Conservation (phyloP, 2,797 vertebrate genomes). For the Crenuchus spilurus region DNA sequence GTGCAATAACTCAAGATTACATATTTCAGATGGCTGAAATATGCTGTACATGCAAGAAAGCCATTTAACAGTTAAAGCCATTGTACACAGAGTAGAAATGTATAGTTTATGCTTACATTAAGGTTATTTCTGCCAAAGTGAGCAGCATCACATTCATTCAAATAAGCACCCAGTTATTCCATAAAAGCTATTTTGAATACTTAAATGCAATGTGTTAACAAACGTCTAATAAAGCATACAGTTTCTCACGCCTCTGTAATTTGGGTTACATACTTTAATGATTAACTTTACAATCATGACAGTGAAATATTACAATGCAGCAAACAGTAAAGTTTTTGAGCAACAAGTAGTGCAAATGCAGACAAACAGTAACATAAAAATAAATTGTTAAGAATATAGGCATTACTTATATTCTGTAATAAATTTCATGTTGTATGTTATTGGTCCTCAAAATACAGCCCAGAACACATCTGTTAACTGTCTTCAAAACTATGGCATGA, state of each 20-base stretch:
- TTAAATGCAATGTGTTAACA: too few species aligned
- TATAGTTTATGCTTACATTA: too few species aligned
- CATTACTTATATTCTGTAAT: neutral
- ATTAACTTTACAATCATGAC: slow-evolving; percentile 8
- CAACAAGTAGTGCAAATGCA: slow-evolving; percentile 15
- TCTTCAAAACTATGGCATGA: neutral
- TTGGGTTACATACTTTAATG: slow-evolving; percentile 16
- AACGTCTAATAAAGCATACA: too few species aligned
- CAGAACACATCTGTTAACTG: neutral
- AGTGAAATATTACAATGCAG: slow-evolving; percentile 27
- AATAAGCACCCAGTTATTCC: too few species aligned
- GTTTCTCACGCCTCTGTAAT: neutral
- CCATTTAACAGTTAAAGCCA: too few species aligned
- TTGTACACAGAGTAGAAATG: too few species aligned
- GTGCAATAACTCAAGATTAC: too few species aligned
- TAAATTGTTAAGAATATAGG: neutral
- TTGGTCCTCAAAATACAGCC: neutral
- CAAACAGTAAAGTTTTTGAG: slow-evolving; percentile 7
- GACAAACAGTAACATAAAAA: neutral
- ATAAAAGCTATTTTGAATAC: too few species aligned
- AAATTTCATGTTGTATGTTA: neutral
- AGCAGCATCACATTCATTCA: too few species aligned
- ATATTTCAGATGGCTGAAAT: too few species aligned
- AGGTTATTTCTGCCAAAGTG: too few species aligned
- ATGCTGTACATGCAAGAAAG: too few species aligned